Evolutionary conservation across 2,888 invertebrate species (phyloP).

Genomic region (Ariolimax columbianus): DNA sequence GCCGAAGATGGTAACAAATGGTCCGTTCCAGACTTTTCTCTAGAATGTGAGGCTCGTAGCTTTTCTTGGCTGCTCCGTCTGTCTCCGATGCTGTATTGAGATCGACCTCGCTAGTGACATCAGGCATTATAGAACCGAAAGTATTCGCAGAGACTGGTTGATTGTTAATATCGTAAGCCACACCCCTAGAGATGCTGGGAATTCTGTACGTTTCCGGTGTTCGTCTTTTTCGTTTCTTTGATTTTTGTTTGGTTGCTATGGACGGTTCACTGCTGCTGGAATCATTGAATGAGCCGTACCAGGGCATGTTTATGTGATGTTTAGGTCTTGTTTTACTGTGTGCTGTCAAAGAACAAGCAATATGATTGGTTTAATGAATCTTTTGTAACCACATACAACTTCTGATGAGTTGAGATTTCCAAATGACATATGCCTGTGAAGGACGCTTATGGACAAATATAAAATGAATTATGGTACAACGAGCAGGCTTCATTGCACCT

Average conservation of each 20-base stretch:
- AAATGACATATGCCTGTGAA: no score
- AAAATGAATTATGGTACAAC: no score
- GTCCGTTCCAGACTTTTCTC: conserved; percentile 49
- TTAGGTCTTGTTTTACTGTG: not conserved
- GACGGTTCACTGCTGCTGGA: not conserved
- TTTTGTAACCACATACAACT: no score
- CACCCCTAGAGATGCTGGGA: conserved; percentile 34
- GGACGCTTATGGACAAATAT: no score
- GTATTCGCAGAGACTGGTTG: conserved; percentile 48
- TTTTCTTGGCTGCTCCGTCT: conserved; percentile 35
- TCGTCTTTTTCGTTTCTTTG: not conserved
- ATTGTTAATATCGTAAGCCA: conserved; percentile 39
- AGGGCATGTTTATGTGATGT: not conserved
- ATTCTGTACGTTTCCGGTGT: not conserved
- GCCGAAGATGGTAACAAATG: conserved; percentile 42
- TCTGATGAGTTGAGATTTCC: no score
- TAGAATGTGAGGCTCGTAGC: conserved; percentile 42
- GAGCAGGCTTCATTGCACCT: no score
- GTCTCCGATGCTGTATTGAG: conserved; percentile 48
- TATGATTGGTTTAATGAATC: no score
- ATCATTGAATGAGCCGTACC: conserved; percentile 33
- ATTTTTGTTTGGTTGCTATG: not conserved
- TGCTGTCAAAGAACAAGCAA: no score
- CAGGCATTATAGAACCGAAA: conserved; percentile 44
- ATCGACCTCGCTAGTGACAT: conserved; percentile 50